phyloP scores from a whole-genome alignment of 2,797 vertebrate genomes.

The Menidia menidia region DNA sequence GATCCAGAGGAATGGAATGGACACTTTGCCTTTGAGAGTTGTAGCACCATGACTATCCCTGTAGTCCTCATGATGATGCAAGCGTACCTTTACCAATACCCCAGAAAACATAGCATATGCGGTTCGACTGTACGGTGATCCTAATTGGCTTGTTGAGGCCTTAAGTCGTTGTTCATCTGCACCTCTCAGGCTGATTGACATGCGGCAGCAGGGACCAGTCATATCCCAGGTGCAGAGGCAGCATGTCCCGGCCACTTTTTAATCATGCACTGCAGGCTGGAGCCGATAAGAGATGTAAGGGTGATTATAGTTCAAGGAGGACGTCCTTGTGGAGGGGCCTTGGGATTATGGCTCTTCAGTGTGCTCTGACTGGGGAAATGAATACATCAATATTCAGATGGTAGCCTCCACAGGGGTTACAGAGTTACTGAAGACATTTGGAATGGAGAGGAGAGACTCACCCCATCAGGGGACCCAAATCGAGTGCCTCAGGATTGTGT shows the following conservation, averaged over 20 bases:
- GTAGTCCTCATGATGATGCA: constrained; percentile 25
- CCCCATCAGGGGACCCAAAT: constrained; percentile 45
- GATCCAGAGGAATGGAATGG: background rate
- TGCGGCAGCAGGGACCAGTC: constrained; percentile 50
- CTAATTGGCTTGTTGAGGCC: constrained; percentile 66
- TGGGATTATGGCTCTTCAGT: constrained; percentile 72
- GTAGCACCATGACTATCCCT: background rate
- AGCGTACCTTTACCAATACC: constrained; percentile 11
- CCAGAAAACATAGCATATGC: constrained; percentile 41
- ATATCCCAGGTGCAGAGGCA: constrained; percentile 62
- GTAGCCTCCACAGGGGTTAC: constrained; percentile 52
- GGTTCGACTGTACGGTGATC: constrained; percentile 40
- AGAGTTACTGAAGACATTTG: constrained; percentile 64
- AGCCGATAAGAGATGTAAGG: constrained; percentile 80
- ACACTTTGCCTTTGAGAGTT: constrained; percentile 2
- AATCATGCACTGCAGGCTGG: constrained; percentile 72
- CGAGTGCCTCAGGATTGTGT: constrained; percentile 47
- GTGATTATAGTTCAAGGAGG: constrained; percentile 81
- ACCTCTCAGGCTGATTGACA: constrained; percentile 74
- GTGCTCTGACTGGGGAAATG: constrained; percentile 61
- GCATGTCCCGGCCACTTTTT: constrained; percentile 73
- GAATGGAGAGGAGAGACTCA: constrained; percentile 41
- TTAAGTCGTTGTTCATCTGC: constrained; percentile 50
- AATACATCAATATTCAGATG: constrained; percentile 77
- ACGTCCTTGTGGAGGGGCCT: constrained; percentile 72